Evolutionary conservation across 2,113 vertebrate genomes (phyloP).

Genomic region (Etheostoma spectabile): DNA sequence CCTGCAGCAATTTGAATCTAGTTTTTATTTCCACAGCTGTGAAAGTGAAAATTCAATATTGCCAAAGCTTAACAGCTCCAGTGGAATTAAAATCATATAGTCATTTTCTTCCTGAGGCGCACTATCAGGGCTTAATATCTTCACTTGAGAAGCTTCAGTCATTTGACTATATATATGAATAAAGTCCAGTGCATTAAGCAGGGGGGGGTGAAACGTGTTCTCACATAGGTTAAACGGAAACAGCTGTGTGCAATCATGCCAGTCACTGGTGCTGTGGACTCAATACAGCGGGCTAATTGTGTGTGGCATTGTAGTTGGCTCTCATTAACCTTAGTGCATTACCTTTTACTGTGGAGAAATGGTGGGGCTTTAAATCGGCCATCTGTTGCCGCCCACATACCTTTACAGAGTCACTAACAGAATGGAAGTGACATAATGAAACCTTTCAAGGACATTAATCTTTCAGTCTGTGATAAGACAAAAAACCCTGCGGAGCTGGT

Average conservation of each 20-base stretch:
- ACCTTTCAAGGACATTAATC: conserved; percentile 61
- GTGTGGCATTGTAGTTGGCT: conserved; percentile 68
- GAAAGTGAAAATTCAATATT: conserved; percentile 42
- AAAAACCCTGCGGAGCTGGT: not conserved
- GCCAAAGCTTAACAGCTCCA: conserved; percentile 22
- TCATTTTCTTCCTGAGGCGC: conserved; percentile 27
- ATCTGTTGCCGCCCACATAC: conserved; percentile 71
- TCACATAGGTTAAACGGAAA: conserved; percentile 63
- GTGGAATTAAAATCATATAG: conserved; percentile 29
- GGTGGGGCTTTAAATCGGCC: conserved; percentile 57
- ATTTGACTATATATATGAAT: conserved; percentile 46
- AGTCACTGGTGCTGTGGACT: conserved; percentile 22
- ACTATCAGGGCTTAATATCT: conserved; percentile 16
- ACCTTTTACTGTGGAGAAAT: conserved; percentile 78
- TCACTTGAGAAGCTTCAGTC: conserved; percentile 24
- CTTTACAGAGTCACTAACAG: conserved; percentile 21
- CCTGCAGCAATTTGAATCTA: conserved; percentile 15
- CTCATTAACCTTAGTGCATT: conserved; percentile 79
- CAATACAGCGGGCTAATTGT: conserved; percentile 74
- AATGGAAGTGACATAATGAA: conserved; percentile 29
- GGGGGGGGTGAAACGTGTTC: conserved; percentile 43
- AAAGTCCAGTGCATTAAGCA: conserved; percentile 50
- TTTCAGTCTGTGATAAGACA: conserved; percentile 1
- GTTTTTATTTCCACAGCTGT: conserved; percentile 39
- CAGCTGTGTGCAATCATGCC: conserved; percentile 67